Evolutionary conservation across 2,113 vertebrate species (phyloP).

Genomic region (Pagrus major): DNA sequence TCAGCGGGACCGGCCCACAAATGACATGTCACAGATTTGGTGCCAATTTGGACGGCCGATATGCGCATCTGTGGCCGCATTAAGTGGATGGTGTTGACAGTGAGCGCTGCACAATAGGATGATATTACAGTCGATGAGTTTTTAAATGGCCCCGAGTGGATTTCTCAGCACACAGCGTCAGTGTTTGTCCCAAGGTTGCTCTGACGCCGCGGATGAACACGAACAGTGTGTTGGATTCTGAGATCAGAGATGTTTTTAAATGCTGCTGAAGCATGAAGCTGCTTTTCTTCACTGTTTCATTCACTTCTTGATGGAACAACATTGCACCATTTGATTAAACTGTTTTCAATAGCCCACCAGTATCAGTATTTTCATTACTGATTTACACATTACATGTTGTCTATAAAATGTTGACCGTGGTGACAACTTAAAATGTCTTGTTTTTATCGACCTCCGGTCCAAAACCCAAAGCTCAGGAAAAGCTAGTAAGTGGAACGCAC

Average conservation of each 20-base stretch:
- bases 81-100: slow-evolving; percentile 75
- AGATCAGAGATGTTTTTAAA: not conserved
- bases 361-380: not conserved
- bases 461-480: too few species aligned
- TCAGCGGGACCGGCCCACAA: slow-evolving; percentile 38
- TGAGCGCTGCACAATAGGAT: slow-evolving; percentile 61
- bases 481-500: too few species aligned
- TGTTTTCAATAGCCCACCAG: not conserved
- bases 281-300: not conserved
- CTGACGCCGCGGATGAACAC: not conserved
- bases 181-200: slow-evolving; percentile 41
- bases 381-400: too few species aligned
- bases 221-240: not conserved
- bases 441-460: too few species aligned
- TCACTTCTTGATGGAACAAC: not conserved
- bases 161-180: slow-evolving; percentile 38
- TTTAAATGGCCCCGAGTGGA: slow-evolving; percentile 75
- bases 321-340: not conserved
- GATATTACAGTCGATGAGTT: slow-evolving; percentile 71
- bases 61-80: slow-evolving; percentile 52
- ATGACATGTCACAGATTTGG: slow-evolving; percentile 58
- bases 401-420: too few species aligned
- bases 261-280: not conserved
- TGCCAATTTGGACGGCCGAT: slow-evolving; percentile 45
- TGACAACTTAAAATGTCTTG: too few species aligned